Conservation (phyloP, 2,113 vertebrate species). For the Cricetomys ansorgei region DNA sequence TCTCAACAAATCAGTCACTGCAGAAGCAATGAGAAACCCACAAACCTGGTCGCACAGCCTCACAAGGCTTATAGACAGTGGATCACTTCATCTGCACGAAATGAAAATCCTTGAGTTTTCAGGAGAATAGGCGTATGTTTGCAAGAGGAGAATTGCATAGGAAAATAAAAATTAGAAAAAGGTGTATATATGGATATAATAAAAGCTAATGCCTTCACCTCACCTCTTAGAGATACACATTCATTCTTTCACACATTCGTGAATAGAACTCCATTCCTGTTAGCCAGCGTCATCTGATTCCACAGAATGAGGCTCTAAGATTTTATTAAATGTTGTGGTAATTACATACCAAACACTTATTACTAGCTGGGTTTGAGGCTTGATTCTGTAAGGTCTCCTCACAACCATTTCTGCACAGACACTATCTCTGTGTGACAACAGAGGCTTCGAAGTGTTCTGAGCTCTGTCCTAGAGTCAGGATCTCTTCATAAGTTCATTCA, state of each 20-base stretch:
- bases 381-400: not conserved
- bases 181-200: not conserved
- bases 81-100: constrained; percentile 33
- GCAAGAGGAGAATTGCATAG: constrained; percentile 1
- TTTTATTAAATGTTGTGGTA: not conserved
- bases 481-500: not conserved
- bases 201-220: constrained; percentile 30
- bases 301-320: constrained; percentile 27
- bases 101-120: constrained; percentile 33
- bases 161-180: constrained; percentile 41
- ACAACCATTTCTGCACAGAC: not conserved
- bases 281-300: not conserved
- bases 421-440: not conserved
- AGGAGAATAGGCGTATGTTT: constrained; percentile 5
- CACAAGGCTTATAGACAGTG: not conserved
- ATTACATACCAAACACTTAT: not conserved
- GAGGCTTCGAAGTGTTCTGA: not conserved
- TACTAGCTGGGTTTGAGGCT: not conserved
- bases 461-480: not conserved
- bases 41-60: not conserved
- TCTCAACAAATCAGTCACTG: constrained; percentile 56
- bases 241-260: not conserved
- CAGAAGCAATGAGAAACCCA: not conserved
- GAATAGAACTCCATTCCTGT: not conserved
- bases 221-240: not conserved